Conservation (phyloP, 2,888 invertebrate genomes). For the Megaustenia siamemsis region DNA sequence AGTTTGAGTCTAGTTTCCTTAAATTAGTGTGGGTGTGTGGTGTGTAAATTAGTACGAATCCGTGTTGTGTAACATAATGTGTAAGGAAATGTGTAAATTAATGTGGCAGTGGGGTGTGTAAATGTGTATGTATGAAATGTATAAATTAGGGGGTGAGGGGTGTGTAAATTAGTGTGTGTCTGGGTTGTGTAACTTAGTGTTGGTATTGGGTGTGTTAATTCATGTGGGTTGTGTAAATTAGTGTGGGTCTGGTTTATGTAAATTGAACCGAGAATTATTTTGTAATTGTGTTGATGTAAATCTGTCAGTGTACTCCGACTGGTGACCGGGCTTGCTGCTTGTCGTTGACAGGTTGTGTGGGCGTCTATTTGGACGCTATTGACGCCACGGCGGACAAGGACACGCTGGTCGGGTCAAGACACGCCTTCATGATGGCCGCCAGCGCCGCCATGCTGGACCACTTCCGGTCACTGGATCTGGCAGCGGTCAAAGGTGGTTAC, state of each 20-base stretch:
- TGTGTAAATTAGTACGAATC: too few species aligned
- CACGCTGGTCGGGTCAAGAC: conserved; percentile 67
- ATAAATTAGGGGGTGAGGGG: too few species aligned
- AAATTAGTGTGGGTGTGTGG: too few species aligned
- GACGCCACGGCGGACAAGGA: conserved; percentile 66
- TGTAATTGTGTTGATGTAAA: too few species aligned
- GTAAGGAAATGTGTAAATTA: too few species aligned
- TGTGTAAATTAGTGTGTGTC: not conserved
- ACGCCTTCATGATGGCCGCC: conserved; percentile 69
- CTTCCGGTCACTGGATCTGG: conserved; percentile 62
- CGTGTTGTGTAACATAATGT: too few species aligned
- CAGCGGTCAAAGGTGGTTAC: conserved; percentile 66
- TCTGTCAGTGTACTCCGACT: too few species aligned
- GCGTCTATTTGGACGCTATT: conserved; percentile 70
- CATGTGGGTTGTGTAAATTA: not conserved
- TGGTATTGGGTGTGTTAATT: not conserved
- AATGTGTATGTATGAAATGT: too few species aligned
- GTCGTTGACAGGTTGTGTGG: conserved; percentile 70
- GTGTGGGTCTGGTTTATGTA: too few species aligned
- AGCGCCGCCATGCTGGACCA: conserved; percentile 67
- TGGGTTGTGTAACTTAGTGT: not conserved
- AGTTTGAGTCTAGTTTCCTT: too few species aligned
- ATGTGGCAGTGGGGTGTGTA: too few species aligned
- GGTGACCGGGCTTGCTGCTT: not conserved
- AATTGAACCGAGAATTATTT: too few species aligned